Evolutionary conservation across 2,797 vertebrate genomes (phyloP).

Genomic region (Prunella strophiata): DNA sequence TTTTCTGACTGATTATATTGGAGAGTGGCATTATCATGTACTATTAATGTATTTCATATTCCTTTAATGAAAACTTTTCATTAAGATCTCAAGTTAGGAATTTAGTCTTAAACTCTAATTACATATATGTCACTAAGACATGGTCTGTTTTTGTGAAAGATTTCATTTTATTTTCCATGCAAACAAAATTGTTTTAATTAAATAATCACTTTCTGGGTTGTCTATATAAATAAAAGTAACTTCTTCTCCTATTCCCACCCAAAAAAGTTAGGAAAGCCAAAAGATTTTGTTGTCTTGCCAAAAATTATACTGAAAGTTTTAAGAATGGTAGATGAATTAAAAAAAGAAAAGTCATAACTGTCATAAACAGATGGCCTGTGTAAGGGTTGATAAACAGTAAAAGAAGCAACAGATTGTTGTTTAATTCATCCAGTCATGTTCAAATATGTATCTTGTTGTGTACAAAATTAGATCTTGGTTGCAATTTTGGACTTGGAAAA

Average conservation of each 20-base stretch:
- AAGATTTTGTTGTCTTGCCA: not conserved
- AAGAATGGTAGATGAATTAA: not conserved
- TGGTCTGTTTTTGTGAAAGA: not conserved
- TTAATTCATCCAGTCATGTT: slow-evolving; percentile 39
- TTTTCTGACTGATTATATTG: slow-evolving; percentile 6
- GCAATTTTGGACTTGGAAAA: slow-evolving; percentile 11
- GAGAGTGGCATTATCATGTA: not conserved
- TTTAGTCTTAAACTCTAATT: slow-evolving; percentile 32
- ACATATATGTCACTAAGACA: slow-evolving; percentile 24
- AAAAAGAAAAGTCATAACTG: slow-evolving; percentile 41
- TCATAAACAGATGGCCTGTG: slow-evolving; percentile 43
- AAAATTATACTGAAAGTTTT: not conserved
- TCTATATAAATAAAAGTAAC: not conserved
- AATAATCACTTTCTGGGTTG: not conserved
- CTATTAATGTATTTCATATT: not conserved
- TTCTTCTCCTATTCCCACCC: not conserved
- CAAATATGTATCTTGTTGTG: not conserved
- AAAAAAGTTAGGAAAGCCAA: not conserved
- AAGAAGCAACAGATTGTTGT: slow-evolving; percentile 12
- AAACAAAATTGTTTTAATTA: not conserved
- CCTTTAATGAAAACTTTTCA: slow-evolving; percentile 35
- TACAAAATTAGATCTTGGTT: slow-evolving; percentile 4
- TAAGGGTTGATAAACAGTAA: slow-evolving; percentile 3
- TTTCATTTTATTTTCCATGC: not conserved
- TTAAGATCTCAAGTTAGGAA: not conserved